These are phyloP conservation scores for Troglohyphantes excavatus DNA, from an alignment of 2,888 invertebrate species.

Conservation along the genomic window DNA sequence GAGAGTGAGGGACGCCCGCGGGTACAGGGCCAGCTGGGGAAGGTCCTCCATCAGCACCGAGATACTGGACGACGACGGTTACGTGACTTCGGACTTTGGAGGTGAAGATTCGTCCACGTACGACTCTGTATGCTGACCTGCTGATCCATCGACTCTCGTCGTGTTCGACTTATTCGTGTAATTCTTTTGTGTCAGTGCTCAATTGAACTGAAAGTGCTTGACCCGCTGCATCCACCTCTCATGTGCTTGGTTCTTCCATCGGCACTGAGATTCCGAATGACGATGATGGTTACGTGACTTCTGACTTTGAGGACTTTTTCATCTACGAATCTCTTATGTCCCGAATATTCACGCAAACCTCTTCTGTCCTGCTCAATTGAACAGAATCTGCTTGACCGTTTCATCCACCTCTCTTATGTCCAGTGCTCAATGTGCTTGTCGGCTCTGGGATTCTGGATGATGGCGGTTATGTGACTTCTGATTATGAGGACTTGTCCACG, in stretches of 20 bases:
- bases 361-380: neutral
- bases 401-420: too few relatives aligned
- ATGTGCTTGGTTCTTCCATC: neutral
- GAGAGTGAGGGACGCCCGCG: constrained; percentile 53
- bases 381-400: too few relatives aligned
- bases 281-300: neutral
- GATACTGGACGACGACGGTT: constrained; percentile 75
- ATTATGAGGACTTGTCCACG: too few relatives aligned
- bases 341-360: too few relatives aligned
- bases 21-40: constrained; percentile 54
- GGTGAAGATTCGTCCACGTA: constrained; percentile 74
- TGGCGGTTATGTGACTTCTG: too few relatives aligned
- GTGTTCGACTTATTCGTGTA: too few relatives aligned
- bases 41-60: constrained; percentile 75
- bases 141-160: neutral
- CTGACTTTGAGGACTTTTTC: neutral
- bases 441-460: too few relatives aligned
- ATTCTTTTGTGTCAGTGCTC: neutral
- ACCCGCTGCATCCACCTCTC: too few relatives aligned
- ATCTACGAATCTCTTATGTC: too few relatives aligned
- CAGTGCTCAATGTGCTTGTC: too few relatives aligned
- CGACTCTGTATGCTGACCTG: constrained; percentile 76
- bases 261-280: neutral
- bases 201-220: neutral
- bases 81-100: constrained; percentile 74